Evolutionary conservation across 2,888 invertebrate species (phyloP).

Genomic region (Mythimna impura): DNA sequence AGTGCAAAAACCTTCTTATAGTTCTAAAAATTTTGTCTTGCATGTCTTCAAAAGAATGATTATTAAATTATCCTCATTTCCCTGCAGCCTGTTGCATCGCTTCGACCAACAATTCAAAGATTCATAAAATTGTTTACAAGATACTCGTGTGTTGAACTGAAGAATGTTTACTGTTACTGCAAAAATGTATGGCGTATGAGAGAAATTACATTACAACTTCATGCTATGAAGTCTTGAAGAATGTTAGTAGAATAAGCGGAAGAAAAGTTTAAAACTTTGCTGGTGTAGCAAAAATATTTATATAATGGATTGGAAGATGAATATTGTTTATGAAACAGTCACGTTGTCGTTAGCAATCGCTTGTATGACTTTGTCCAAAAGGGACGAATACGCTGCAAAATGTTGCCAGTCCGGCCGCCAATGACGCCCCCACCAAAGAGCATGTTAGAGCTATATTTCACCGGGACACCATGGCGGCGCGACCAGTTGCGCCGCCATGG

Average conservation of each 20-base stretch:
- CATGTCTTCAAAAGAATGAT: background rate
- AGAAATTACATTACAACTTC: constrained; percentile 27
- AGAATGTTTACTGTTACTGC: constrained; percentile 27
- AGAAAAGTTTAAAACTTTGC: constrained; percentile 9
- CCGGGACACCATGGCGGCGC: no score
- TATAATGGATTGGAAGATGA: constrained; percentile 17
- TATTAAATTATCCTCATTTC: background rate
- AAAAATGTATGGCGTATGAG: constrained; percentile 46
- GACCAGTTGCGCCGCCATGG: no score
- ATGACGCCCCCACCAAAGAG: no score
- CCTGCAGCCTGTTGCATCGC: constrained; percentile 44
- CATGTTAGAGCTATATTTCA: no score
- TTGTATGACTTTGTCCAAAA: no score
- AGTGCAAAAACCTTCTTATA: no score
- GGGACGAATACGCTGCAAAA: no score
- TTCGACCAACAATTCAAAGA: constrained; percentile 41
- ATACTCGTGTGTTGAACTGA: constrained; percentile 8
- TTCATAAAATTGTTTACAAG: constrained; percentile 38
- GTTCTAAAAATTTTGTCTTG: background rate
- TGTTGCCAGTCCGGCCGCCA: no score
- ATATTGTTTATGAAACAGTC: no score
- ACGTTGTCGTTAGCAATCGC: no score
- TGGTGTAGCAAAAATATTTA: constrained; percentile 2
- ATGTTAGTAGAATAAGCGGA: constrained; percentile 23
- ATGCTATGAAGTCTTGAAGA: constrained; percentile 9